Evolutionary conservation across 37 sponge, comb jelly and placozoan genomes (phyloP).

Genomic region (Diacarnus erythraeanus): DNA sequence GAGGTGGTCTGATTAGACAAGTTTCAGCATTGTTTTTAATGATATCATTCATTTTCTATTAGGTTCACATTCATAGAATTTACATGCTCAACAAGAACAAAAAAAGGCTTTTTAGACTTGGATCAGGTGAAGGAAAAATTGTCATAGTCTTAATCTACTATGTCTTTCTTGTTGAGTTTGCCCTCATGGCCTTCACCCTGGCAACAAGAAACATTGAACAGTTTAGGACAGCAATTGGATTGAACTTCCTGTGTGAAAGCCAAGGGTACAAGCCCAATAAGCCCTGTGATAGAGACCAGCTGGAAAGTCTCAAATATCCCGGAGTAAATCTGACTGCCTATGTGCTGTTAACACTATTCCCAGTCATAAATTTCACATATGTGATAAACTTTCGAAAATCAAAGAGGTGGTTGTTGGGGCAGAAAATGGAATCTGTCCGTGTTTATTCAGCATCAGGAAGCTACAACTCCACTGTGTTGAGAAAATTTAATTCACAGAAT

Average conservation of each 20-base stretch:
- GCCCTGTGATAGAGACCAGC: neutral
- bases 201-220: neutral
- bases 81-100: neutral
- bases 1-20: too few species aligned
- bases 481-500: too few species aligned
- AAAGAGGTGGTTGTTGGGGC: neutral
- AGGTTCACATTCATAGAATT: neutral
- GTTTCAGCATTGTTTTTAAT: too few species aligned
- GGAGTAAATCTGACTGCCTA: neutral
- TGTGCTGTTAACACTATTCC: conserved; percentile 21
- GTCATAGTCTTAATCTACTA: conserved; percentile 3
- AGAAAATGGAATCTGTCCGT: neutral
- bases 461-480: too few species aligned
- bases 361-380: conserved; percentile 29
- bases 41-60: too few species aligned
- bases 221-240: neutral
- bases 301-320: neutral
- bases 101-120: neutral
- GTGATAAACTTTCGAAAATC: conserved; percentile 26
- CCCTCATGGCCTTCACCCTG: conserved; percentile 16
- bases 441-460: too few species aligned
- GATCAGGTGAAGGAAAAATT: conserved; percentile 18
- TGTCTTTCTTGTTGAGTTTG: conserved; percentile 1
- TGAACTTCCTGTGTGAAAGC: conserved; percentile 20
- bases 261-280: neutral